Evolutionary conservation across 2,888 invertebrate species (phyloP).

Genomic region (Himalopsyche anomala): DNA sequence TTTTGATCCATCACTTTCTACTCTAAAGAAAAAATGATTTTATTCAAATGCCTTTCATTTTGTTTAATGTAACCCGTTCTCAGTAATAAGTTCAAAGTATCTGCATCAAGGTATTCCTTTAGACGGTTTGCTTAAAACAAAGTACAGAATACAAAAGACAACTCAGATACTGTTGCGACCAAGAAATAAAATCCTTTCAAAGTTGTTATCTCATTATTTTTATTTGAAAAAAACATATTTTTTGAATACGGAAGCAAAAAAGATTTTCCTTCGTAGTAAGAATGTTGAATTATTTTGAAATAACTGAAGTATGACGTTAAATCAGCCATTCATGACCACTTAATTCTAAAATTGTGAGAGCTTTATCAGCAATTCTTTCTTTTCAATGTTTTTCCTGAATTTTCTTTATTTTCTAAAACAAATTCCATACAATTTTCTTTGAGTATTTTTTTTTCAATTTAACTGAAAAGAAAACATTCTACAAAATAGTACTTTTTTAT

Average conservation of each 20-base stretch:
- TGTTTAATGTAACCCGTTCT: no score
- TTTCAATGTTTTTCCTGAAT: not conserved
- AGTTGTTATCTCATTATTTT: not conserved
- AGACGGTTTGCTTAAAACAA: not conserved
- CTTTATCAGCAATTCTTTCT: no score
- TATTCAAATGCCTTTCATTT: no score
- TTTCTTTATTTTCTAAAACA: not conserved
- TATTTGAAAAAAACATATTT: not conserved
- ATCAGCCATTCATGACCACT: conserved; percentile 13
- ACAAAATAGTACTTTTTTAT: no score
- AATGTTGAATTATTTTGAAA: not conserved
- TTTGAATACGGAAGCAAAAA: not conserved
- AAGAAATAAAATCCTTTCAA: conserved; percentile 10
- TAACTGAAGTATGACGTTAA: not conserved
- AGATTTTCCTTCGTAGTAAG: not conserved
- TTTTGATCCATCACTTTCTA: no score
- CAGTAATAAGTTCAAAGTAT: not conserved
- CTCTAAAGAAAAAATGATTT: no score
- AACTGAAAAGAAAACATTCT: no score
- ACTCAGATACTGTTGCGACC: not conserved
- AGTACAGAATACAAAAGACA: not conserved
- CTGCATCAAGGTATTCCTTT: not conserved
- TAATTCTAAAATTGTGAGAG: not conserved
- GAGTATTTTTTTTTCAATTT: no score
- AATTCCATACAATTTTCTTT: no score